Evolutionary conservation across 2,113 vertebrate species (phyloP).

Genomic region (Oreochromis niloticus): DNA sequence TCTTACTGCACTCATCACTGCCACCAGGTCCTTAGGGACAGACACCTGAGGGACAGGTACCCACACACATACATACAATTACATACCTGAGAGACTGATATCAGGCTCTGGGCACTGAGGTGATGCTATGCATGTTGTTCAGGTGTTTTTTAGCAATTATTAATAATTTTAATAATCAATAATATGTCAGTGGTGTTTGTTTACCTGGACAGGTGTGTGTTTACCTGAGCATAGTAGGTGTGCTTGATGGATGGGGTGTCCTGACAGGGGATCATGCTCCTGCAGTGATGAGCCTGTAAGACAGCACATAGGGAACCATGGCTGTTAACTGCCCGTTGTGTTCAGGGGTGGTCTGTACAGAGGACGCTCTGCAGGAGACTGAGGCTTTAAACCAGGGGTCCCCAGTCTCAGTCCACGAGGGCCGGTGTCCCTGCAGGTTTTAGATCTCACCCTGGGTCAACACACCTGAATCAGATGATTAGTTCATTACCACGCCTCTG

Average conservation of each 20-base stretch:
- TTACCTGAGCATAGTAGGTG: constrained; percentile 93
- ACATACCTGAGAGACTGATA: background rate
- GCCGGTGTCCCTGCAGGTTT: no score
- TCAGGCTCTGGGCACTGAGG: background rate
- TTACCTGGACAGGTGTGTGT: background rate
- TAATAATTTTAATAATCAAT: background rate
- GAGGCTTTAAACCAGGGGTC: no score
- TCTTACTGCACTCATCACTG: constrained; percentile 88
- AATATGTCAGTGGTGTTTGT: background rate
- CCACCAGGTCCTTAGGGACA: constrained; percentile 88
- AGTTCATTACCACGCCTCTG: no score
- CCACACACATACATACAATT: background rate
- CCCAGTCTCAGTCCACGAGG: no score
- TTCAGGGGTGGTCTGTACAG: background rate
- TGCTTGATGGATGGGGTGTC: constrained; percentile 91
- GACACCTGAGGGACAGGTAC: constrained; percentile 54
- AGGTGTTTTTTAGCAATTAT: background rate
- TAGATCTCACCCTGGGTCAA: no score
- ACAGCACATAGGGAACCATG: background rate
- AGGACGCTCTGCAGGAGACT: background rate
- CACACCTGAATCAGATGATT: no score
- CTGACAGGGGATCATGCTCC: constrained; percentile 92
- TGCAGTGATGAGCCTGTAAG: constrained; percentile 87
- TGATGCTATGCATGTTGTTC: background rate
- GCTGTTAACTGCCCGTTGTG: accelerated